Percentiles rank a stretch among this genome's conserved stretches.
Conservation (phyloP, 2,888 invertebrate species). For the Nezara viridula region DNA sequence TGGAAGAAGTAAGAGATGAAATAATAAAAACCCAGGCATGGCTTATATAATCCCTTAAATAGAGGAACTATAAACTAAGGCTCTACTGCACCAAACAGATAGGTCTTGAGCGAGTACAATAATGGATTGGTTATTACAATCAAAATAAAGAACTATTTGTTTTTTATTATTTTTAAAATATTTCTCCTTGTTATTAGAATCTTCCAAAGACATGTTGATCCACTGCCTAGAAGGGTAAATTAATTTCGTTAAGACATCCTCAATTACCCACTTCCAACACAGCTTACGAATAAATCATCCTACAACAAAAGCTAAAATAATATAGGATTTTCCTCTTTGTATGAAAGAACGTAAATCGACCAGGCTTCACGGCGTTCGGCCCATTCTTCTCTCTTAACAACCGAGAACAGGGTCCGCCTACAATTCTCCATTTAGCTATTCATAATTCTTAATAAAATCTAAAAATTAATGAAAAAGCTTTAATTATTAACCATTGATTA, state of each 20-base stretch:
- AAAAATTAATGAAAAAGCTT: background rate
- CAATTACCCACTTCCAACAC: background rate
- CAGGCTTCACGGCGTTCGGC: background rate
- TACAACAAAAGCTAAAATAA: background rate
- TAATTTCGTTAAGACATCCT: background rate
- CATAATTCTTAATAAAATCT: background rate
- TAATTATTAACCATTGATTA: too few species aligned
- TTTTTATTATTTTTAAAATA: too few species aligned
- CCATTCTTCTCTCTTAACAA: background rate
- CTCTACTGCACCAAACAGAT: too few species aligned
- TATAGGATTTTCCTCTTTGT: constrained; percentile 18
- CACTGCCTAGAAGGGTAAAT: background rate
- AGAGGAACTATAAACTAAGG: too few species aligned
- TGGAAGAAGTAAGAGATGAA: too few species aligned
- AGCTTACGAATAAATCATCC: background rate
- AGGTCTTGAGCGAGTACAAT: too few species aligned
- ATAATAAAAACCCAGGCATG: too few species aligned
- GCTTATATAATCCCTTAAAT: too few species aligned
- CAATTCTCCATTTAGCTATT: background rate
- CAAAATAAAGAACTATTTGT: too few species aligned
- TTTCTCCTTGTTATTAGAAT: too few species aligned
- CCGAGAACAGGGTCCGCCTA: background rate
- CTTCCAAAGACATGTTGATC: too few species aligned
- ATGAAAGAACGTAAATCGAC: background rate
- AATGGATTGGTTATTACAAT: too few species aligned